These are phyloP conservation scores for Rhopalosiphum padi DNA, from an alignment of 1,140 invertebrate species.

Conservation along the genomic window DNA sequence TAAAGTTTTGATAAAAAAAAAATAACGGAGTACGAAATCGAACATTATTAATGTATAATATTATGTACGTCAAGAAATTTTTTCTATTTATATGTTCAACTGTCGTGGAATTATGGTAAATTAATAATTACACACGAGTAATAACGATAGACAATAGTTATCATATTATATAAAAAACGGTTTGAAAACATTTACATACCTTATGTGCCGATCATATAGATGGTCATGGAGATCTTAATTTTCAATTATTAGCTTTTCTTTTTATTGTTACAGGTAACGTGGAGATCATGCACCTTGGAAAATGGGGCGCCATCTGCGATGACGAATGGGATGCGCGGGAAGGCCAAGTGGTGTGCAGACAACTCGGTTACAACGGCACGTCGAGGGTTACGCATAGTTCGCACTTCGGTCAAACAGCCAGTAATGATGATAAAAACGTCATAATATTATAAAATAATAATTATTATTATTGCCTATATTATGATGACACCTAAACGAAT, in stretches of 20 bases:
- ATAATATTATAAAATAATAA: background rate
- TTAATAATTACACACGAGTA: no score
- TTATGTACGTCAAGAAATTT: no score
- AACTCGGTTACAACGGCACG: constrained; percentile 74
- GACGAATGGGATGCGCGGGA: constrained; percentile 89
- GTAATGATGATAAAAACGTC: constrained; percentile 66
- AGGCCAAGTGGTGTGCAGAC: constrained; percentile 81
- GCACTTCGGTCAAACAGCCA: constrained; percentile 76
- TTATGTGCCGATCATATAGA: background rate
- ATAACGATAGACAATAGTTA: no score
- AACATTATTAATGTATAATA: background rate
- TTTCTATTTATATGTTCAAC: background rate
- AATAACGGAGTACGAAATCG: no score
- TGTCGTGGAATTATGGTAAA: background rate
- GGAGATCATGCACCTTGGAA: constrained; percentile 82
- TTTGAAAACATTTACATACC: no score
- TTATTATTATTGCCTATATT: background rate
- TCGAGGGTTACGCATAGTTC: constrained; percentile 73
- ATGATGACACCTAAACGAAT: background rate
- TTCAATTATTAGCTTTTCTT: background rate
- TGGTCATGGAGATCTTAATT: background rate
- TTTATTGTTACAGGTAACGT: constrained; percentile 77
- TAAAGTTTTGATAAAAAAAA: background rate
- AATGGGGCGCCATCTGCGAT: constrained; percentile 90
- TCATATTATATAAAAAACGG: no score